Percentiles rank a stretch among this genome's conserved stretches.
Conservation (phyloP, 2,888 invertebrate species). For the Frankliniella fusca region DNA sequence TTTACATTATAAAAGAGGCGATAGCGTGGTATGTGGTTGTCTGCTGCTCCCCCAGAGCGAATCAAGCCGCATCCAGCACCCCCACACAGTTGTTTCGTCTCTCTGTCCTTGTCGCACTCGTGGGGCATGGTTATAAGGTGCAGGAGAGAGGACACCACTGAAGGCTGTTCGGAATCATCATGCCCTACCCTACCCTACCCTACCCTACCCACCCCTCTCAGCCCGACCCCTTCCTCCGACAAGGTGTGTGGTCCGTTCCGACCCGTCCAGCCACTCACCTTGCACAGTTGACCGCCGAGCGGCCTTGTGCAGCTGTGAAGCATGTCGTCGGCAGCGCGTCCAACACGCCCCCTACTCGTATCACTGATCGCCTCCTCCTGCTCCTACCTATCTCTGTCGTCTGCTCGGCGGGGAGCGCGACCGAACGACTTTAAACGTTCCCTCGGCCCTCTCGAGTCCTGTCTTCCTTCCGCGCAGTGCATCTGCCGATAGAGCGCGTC, state of each 20-base stretch:
- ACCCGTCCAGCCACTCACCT: not conserved
- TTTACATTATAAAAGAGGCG: no score
- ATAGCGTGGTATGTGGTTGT: no score
- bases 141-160: not conserved
- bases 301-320: constrained; percentile 14
- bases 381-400: not conserved
- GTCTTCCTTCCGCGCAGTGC: not conserved
- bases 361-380: not conserved
- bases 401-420: not conserved
- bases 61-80: no score
- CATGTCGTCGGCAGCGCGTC: not conserved
- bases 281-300: not conserved
- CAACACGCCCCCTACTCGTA: not conserved
- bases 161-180: not conserved
- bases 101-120: no score
- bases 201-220: not conserved
- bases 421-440: not conserved
- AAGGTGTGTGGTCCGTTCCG: no score
- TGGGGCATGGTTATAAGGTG: not conserved
- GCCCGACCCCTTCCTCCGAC: no score
- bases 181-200: not conserved
- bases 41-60: no score
- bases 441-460: not conserved
- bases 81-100: no score
- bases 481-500: not conserved